Conservation (phyloP, 2,797 vertebrate species). For the Chanos chanos region DNA sequence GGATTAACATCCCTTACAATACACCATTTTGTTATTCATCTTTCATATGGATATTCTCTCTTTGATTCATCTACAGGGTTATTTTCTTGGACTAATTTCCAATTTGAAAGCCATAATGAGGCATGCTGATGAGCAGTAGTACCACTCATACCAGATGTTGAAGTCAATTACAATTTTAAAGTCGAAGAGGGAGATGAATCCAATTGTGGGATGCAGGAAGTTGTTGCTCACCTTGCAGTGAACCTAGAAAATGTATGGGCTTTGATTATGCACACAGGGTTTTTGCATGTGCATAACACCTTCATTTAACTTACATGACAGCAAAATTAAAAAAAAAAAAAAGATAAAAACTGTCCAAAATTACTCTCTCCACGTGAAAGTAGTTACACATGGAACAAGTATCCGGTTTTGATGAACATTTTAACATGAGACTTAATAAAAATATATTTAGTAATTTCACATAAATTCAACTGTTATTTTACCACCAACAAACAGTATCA, state of each 20-base stretch:
- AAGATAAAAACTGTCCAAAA: conserved; percentile 51
- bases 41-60: conserved; percentile 19
- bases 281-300: conserved; percentile 44
- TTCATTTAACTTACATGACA: conserved; percentile 56
- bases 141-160: conserved; percentile 40
- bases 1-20: conserved; percentile 44
- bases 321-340: conserved; percentile 46
- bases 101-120: conserved; percentile 14
- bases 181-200: conserved; percentile 39
- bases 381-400: conserved; percentile 52
- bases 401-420: conserved; percentile 47
- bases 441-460: too few relatives aligned
- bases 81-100: conserved; percentile 12
- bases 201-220: conserved; percentile 55
- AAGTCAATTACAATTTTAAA: conserved; percentile 40
- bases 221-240: conserved; percentile 53
- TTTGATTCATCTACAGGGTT: conserved; percentile 37
- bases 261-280: conserved; percentile 31
- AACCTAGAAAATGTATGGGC: conserved; percentile 55
- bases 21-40: conserved; percentile 48
- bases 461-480: too few relatives aligned
- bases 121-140: conserved; percentile 4
- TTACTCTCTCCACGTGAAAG: conserved; percentile 48
- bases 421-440: conserved; percentile 18
- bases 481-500: too few relatives aligned